Percentiles rank a stretch among this genome's conserved stretches.
phyloP scores from a whole-genome alignment of 2,113 vertebrate genomes.

The Hyla sarda region DNA sequence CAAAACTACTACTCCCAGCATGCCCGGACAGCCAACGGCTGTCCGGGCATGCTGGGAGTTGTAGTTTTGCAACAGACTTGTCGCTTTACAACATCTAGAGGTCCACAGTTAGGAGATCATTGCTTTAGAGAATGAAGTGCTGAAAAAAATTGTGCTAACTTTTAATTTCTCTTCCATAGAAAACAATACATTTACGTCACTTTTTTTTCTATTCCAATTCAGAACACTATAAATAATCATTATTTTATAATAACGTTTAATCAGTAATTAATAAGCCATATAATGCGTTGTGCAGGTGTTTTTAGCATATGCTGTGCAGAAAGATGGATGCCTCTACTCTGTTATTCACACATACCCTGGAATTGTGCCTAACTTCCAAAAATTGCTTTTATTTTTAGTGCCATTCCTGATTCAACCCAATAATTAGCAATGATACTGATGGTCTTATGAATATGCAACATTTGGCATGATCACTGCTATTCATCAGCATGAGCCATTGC shows the following conservation, averaged over 20 bases:
- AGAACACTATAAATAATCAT: conserved; percentile 21
- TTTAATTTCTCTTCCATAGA: not conserved
- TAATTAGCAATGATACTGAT: conserved; percentile 52
- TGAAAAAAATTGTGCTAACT: not conserved
- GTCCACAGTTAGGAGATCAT: too few species aligned
- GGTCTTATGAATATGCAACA: conserved; percentile 57
- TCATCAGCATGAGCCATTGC: conserved; percentile 45
- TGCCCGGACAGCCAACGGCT: too few species aligned
- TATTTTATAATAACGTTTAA: conserved; percentile 14
- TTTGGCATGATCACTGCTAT: conserved; percentile 51
- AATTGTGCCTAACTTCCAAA: conserved; percentile 34
- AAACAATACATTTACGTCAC: not conserved
- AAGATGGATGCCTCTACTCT: conserved; percentile 1
- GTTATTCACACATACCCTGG: conserved; percentile 37
- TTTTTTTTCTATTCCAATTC: not conserved
- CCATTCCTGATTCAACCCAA: conserved; percentile 42
- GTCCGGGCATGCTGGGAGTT: too few species aligned
- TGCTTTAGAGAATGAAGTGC: too few species aligned
- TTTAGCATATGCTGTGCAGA: conserved; percentile 26
- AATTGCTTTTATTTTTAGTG: conserved; percentile 34
- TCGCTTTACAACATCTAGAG: too few species aligned
- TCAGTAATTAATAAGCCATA: conserved; percentile 14
- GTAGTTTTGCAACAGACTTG: too few species aligned
- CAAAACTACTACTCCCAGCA: too few species aligned
- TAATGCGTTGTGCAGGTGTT: conserved; percentile 13